Evolutionary conservation across 2,888 invertebrate species (phyloP).

Genomic region (Lycaena phlaeas): DNA sequence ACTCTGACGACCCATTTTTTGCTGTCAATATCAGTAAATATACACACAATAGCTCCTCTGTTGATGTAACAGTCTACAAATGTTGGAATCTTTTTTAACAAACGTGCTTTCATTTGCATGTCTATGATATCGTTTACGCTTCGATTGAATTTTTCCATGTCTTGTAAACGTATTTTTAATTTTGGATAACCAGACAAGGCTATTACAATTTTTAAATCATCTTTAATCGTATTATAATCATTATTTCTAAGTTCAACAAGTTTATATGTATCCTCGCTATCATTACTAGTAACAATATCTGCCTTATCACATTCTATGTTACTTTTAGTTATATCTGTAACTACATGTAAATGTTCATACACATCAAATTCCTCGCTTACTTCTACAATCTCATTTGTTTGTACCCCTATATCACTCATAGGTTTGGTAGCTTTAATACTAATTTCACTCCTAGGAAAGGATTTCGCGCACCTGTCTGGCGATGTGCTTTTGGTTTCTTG

Average conservation of each 20-base stretch:
- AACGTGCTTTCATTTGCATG: slow-evolving; percentile 50
- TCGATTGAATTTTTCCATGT: slow-evolving; percentile 48
- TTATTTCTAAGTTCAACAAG: slow-evolving; percentile 44
- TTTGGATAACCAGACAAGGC: slow-evolving; percentile 54
- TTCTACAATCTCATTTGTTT: no score
- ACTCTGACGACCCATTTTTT: slow-evolving; percentile 56
- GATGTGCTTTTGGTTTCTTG: background rate
- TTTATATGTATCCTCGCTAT: slow-evolving; percentile 44
- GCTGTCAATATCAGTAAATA: slow-evolving; percentile 50
- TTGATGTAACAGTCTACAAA: slow-evolving; percentile 57
- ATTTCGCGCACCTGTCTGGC: no score
- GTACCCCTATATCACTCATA: no score
- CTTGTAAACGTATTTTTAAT: slow-evolving; percentile 45
- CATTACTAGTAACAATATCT: slow-evolving; percentile 38
- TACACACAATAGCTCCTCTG: slow-evolving; percentile 53
- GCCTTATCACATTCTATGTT: slow-evolving; percentile 18
- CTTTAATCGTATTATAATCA: slow-evolving; percentile 50
- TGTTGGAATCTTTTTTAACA: slow-evolving; percentile 40
- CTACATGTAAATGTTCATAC: background rate
- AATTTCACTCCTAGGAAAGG: no score
- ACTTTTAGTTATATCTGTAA: background rate
- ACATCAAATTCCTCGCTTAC: background rate
- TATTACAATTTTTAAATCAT: slow-evolving; percentile 45
- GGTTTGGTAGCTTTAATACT: no score
- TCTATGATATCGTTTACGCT: slow-evolving; percentile 46